phyloP scores from a whole-genome alignment of 2,888 invertebrate genomes.

The Drosophila tanythrix region DNA sequence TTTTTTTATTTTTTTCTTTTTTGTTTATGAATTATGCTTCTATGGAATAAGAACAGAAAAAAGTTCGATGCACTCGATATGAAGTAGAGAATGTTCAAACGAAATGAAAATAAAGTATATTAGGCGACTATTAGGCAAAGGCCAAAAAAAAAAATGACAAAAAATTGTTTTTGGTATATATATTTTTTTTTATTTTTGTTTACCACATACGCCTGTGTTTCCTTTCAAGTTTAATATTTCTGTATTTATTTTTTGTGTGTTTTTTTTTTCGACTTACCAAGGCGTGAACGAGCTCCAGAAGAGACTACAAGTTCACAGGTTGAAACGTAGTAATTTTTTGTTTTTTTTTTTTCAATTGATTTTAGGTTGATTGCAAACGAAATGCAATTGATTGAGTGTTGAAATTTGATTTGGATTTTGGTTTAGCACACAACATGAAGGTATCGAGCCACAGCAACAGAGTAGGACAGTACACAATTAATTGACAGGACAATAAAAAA shows the following conservation, averaged over 20 bases:
- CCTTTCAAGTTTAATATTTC: conserved; percentile 58
- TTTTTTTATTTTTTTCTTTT: conserved; percentile 22
- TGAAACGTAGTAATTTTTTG: conserved; percentile 69
- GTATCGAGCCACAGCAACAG: conserved; percentile 85
- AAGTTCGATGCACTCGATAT: conserved; percentile 46
- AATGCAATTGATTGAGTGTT: conserved; percentile 68
- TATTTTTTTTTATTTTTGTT: conserved; percentile 30
- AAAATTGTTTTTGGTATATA: conserved; percentile 16
- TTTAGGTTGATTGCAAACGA: conserved; percentile 59
- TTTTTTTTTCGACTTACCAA: conserved; percentile 95
- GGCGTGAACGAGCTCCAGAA: conserved; percentile 99
- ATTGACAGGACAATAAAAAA: conserved; percentile 85
- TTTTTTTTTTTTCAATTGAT: conserved; percentile 43
- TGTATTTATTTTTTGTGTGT: conserved; percentile 50
- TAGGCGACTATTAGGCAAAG: conserved; percentile 41
- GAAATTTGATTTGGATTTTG: conserved; percentile 66
- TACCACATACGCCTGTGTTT: conserved; percentile 65
- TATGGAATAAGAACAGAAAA: conserved; percentile 36
- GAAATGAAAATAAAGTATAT: conserved; percentile 37
- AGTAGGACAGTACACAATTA: conserved; percentile 84
- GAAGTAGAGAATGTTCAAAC: conserved; percentile 26
- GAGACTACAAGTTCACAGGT: conserved; percentile 90
- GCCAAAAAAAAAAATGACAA: conserved; percentile 32
- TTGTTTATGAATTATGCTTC: conserved; percentile 49
- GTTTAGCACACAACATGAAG: conserved; percentile 84